Evolutionary conservation across 2,113 vertebrate species (phyloP).

Genomic region (Stegostoma tigrinum): DNA sequence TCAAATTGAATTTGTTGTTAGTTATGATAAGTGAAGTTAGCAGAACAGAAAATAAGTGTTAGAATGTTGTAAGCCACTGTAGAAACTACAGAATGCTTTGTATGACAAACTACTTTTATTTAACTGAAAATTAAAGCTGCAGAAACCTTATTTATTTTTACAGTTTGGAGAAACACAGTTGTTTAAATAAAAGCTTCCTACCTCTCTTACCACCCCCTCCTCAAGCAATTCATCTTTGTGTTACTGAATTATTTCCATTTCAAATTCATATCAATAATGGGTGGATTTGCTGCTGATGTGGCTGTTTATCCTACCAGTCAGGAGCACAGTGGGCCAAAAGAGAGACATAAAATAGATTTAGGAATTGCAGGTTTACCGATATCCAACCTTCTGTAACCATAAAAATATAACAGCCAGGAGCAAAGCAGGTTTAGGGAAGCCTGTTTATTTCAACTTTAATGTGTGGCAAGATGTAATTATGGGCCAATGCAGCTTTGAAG

Average conservation of each 20-base stretch:
- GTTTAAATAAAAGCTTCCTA: not conserved
- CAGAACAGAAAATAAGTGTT: constrained; percentile 2
- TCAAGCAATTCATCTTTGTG: not conserved
- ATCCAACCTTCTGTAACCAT: not conserved
- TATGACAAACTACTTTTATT: not conserved
- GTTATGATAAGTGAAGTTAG: not conserved
- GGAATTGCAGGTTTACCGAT: not conserved
- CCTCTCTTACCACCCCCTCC: not conserved
- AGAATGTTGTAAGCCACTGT: not conserved
- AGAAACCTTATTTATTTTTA: not conserved
- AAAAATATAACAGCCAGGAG: not conserved
- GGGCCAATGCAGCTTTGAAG: not conserved
- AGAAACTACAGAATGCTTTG: not conserved
- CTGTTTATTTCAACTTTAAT: not conserved
- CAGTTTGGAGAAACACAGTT: not conserved
- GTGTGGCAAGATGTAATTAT: not conserved
- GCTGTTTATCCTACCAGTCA: not conserved
- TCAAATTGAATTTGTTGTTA: not conserved
- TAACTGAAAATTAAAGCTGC: not conserved
- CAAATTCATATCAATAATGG: not conserved
- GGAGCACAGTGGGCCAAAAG: not conserved
- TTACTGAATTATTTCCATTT: not conserved
- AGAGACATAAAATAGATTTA: not conserved
- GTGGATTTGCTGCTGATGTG: not conserved
- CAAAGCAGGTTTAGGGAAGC: not conserved